Evolutionary conservation across 2,797 vertebrate species (phyloP), one percentile per base, ranked within the genome.

Genomic region (Paramormyrops hopkinsi): DNA sequence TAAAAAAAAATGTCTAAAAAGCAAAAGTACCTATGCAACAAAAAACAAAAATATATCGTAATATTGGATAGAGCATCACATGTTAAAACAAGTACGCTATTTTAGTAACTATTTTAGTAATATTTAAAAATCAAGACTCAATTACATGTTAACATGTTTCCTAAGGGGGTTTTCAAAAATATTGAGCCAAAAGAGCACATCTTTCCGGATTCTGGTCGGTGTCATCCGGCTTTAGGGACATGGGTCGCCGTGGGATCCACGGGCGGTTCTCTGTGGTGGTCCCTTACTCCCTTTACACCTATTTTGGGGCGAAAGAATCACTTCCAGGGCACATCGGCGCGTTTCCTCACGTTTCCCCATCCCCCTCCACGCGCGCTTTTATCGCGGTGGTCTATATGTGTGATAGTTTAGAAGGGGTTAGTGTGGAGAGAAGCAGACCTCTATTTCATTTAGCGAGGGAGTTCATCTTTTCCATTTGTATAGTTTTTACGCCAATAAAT

Each of bases 271-370:
- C 86, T 48, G 54, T 88, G 65, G 65, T 87, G 85, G 65, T 54
- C 69, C 29, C 29, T 29, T 29, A 29, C 29, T 29, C 29, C 29
- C 11, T 51, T 48, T 87, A 62, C 89, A 89, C 69, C 73, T 88
- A 54, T 88, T 85, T 89, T 84, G 87, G 87, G 87, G 86, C 87
- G 54, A 83, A 90, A 89, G 88, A 83, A 89, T 90, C 83, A 90
- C 90, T 90, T 90, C 90, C 90, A 90, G 90, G 90, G 88, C 90
- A 90, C 83, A 44, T 87, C 46, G 46, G 56, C 90, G 53, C 86
- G 46, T 90, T 90, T 90, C 90, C 90, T 90, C 88, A 82, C 25
- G 25, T 65, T 25, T 22, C 86, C 76, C 89, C 82, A 44, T 84
- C 62, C 85, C 62, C 50, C 86, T 46, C 50, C 37, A 48, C 85